Evolutionary conservation across 2,797 vertebrate genomes (phyloP), one percentile per base, ranked within the genome.

Genomic region (Labeo calbasu): DNA sequence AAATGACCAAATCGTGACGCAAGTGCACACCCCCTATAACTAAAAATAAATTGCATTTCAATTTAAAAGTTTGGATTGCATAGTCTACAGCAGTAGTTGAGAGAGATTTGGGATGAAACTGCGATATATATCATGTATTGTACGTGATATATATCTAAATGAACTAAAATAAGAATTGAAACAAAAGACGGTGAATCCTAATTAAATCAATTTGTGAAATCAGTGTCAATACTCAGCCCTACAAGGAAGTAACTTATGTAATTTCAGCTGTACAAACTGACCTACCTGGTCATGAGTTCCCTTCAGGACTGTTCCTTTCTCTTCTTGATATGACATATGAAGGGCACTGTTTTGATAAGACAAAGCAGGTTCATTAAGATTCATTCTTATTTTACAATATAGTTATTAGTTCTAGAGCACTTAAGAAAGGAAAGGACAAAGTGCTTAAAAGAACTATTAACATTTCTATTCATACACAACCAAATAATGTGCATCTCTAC

Each of bases 201-300:
- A 72, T 11, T 3, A 10, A 72, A 72, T 51, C 9, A n/a, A 69
- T 69, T 43, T 4, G 19, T n/a, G 6, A 55, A 55, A 75, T 75
- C 28, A 36, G 72, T 55, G 50, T 76, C 53, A 43, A 76, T 43
- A 59, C 32, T 4, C 21, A 8, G 53, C 53, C 53, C 6, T 23
- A 32, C 40, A 48, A 55, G 19, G 19, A 72, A 12, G 8, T n/a
- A 55, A 19, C 4, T 15, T 76, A 15, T 69, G 50, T 46, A n/a
- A 55, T 43, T 25, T 68, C 5, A 10, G 19, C 11, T 48, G 71
- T 3, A 28, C 21, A 66, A 53, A 40, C 21, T 61, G 19, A 79
- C 82, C 36, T 70, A 77, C 82, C 82, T 59, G 73, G n/a, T 76
- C 61, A 69, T 53, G 57, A 40, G 46, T n/a, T 48, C 36, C 65